A percentile compares a stretch with the other conserved stretches of the same genome.
Evolutionary conservation across 2,888 invertebrate genomes (phyloP).

Genomic region (Drosophila dives): DNA sequence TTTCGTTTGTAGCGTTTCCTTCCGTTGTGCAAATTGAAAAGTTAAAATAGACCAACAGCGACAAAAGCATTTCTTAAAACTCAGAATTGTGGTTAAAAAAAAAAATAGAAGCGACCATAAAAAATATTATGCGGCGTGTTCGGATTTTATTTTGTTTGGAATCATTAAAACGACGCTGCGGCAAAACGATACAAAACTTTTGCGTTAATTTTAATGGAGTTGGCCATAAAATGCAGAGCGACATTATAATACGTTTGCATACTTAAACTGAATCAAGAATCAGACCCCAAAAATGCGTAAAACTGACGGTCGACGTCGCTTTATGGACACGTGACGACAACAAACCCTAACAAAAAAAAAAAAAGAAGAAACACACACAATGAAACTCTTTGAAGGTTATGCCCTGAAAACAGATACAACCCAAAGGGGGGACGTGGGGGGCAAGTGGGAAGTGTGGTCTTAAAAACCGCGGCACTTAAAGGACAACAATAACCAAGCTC

Average conservation of each 20-base stretch:
- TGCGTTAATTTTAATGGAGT: slow-evolving; percentile 79
- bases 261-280: slow-evolving; percentile 75
- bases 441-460: slow-evolving; percentile 11
- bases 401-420: slow-evolving; percentile 25
- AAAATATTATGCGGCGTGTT: slow-evolving; percentile 38
- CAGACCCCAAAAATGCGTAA: slow-evolving; percentile 53
- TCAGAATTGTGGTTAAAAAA: slow-evolving; percentile 33
- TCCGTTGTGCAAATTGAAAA: slow-evolving; percentile 71
- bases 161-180: slow-evolving; percentile 65
- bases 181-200: slow-evolving; percentile 67
- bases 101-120: slow-evolving; percentile 45
- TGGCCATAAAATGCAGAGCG: slow-evolving; percentile 68
- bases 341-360: slow-evolving; percentile 38
- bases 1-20: slow-evolving; percentile 57
- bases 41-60: slow-evolving; percentile 13
- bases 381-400: slow-evolving; percentile 73
- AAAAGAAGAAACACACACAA: slow-evolving; percentile 52
- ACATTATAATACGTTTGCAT: slow-evolving; percentile 79
- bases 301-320: slow-evolving; percentile 50
- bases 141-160: slow-evolving; percentile 53
- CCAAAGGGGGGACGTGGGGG: neutral
- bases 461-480: slow-evolving; percentile 71
- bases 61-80: slow-evolving; percentile 31
- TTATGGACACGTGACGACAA: slow-evolving; percentile 79
- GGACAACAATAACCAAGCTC: slow-evolving; percentile 62